A percentile compares a stretch with the other conserved stretches of the same genome.
phyloP scores from a whole-genome alignment of 2,113 vertebrate genomes.

The Sapayoa aenigma region DNA sequence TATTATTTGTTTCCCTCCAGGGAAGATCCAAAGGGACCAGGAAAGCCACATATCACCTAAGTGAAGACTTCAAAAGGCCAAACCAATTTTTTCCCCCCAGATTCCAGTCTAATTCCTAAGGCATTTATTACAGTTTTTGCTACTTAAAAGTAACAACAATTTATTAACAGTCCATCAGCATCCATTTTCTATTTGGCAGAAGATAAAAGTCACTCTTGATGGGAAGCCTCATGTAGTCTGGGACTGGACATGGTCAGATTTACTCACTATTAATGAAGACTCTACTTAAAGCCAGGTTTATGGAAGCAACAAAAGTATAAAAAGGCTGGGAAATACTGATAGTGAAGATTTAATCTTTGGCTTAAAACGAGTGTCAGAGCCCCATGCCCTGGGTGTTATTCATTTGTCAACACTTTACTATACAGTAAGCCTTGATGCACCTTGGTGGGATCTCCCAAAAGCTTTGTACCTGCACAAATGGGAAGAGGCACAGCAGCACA shows the following conservation, averaged over 20 bases:
- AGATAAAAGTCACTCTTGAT: background rate
- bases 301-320: background rate
- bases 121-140: background rate
- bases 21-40: background rate
- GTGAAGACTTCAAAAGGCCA: background rate
- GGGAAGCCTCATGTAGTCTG: background rate
- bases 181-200: background rate
- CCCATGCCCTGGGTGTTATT: fast-evolving
- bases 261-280: background rate
- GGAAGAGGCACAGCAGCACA: background rate
- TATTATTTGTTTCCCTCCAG: background rate
- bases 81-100: background rate
- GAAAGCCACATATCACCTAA: background rate
- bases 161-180: background rate
- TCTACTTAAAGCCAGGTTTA: background rate
- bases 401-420: background rate
- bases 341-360: background rate
- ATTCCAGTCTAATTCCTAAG: background rate
- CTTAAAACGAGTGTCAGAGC: background rate
- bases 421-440: background rate
- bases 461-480: background rate
- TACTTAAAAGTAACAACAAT: background rate
- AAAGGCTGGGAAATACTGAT: background rate
- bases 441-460: background rate
- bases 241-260: background rate